Base-by-base conservation (phyloP, 30 jellyfish, hydroid and myxozoan species). In the Mastigias papua region DNA sequence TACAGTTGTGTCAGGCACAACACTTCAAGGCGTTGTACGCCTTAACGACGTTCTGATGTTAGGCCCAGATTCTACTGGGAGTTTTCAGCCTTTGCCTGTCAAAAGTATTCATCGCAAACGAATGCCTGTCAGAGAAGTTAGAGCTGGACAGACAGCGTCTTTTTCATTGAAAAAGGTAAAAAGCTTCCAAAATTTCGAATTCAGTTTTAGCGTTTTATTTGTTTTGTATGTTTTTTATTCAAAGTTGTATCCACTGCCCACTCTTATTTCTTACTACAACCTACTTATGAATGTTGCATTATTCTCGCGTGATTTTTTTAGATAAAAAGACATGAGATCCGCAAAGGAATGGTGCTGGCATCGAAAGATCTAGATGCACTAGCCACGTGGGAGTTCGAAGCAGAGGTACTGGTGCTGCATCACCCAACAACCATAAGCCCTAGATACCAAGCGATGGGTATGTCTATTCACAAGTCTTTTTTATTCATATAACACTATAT, bases 301-400 rank as follows among this genome's bases (percentile, higher is more conserved):
- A 34, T 16, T 15, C 37, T 65, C 25, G 72, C 67, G 17, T 51
- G 7, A 4, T 10, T 17, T 37, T 27, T 88, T 64, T 63, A 95
- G 99, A 78, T 95, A 4, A 91, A 91, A 76, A 85, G 99, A 61
- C 96, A 90, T 48, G 99, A 95, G n/a, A 90, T 95, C 23, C 93
- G 99, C 33, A 95, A 95, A 63, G 99, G 99, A 26, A 95, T 95
- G 99, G 99, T 95, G 26, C 54, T 95, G 69, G 94, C 74, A 26
- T 62, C 94, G 0, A 94, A 69, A 32, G 96, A 81, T 42, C 34
- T 91, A 20, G 83, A 86, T 9, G 87, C 97, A 0, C 77, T 22
- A 1, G 99, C 99, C 51, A 82, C 97, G 50, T 95, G 98, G 98
- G 98, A 95, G 71, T 95, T 95, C 63, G 97, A 90, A 64, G 99